Evolutionary conservation across 2,797 vertebrate genomes (phyloP), one percentile per base, ranked within the genome.

Genomic region (Distichodus sexfasciatus): DNA sequence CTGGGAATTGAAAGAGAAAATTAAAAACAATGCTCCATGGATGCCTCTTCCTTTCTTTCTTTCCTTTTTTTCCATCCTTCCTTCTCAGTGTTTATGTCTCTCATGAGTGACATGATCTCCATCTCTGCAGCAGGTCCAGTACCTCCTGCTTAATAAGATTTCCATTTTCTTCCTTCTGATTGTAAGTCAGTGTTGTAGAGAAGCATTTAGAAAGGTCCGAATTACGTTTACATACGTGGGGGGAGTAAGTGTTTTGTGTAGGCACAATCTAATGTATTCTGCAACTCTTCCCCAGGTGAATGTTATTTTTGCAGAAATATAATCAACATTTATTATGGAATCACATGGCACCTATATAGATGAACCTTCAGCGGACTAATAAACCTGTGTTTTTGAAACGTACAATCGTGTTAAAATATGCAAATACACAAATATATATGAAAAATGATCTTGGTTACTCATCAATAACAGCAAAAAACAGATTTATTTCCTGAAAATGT

Each of bases 131-230:
- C 33, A 50, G 48, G 26, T 69, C 55, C 7, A 50, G 41, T 15
- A 40, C 58, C 35, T 58, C 51, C 17, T 43, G 59, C 69, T 66
- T 74, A 69, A 74, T 74, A 69, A 74, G 19, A 64, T 58, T 57
- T 35, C 50, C 50, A 48, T 29, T n/a, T 21, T 17, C 17, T 51
- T 64, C 36, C 24, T 44, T 10, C 8, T 4, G 21, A 62, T 54
- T 6, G 21, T 35, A 35, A 43, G 26, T 29, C 17, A 5, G 14
- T 11, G 15, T n/a, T 48, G 46, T 29, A 24, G 14, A 55, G 23
- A 58, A 43, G 9, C 65, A 57, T 47, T 40, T 26, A 48, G 40
- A 38, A 29, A 46, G 57, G 24, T 21, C 9, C 11, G 17, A 6
- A 6, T 59, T 2, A n/a, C 28, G 35, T 26, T 36, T 15, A 33